phyloP scores from a whole-genome alignment of 1,140 invertebrate genomes.

The Lasioglossum albipes region DNA sequence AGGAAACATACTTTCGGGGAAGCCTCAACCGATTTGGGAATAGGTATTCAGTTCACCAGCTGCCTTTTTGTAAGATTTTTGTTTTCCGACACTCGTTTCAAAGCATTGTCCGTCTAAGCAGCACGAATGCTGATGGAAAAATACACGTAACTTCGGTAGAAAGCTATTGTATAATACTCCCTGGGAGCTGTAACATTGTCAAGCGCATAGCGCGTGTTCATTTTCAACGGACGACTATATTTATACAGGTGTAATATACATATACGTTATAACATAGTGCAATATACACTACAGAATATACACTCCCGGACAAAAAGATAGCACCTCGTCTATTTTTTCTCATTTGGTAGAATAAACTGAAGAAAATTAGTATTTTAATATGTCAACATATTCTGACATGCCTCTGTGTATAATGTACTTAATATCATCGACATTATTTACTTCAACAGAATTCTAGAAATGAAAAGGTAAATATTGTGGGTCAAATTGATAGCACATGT shows the following conservation, averaged over 20 bases:
- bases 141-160: neutral
- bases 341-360: no score
- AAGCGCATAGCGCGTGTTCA: conserved; percentile 16
- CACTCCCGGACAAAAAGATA: no score
- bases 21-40: conserved; percentile 39
- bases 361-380: no score
- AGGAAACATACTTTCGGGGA: conserved; percentile 38
- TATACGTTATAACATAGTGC: neutral
- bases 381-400: no score
- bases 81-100: conserved; percentile 10
- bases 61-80: conserved; percentile 63
- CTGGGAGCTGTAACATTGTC: neutral
- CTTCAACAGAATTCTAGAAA: no score
- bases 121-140: conserved; percentile 2
- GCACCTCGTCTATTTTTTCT: no score
- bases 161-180: neutral
- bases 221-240: neutral
- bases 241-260: no score
- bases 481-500: no score
- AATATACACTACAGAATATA: neutral
- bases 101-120: conserved; percentile 5
- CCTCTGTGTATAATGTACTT: no score
- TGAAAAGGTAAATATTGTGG: no score
- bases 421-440: no score
- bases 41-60: conserved; percentile 61